Base-by-base conservation (phyloP, 2,888 invertebrate genomes). In the Sialis fuliginosa region DNA sequence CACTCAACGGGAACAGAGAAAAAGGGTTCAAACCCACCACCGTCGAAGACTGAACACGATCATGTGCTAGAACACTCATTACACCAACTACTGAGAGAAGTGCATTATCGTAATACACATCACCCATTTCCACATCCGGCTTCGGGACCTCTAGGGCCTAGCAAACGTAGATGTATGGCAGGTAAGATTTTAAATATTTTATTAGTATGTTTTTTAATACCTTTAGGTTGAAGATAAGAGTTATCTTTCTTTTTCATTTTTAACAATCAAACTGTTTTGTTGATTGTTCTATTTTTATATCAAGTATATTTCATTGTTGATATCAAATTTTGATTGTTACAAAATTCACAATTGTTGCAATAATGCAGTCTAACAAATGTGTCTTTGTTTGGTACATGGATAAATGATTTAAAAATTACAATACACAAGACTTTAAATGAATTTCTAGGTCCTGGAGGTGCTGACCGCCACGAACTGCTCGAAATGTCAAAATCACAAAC, bases 61-160 rank as follows among this genome's bases (percentile, higher is more conserved):
- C 92, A 92, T 61, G 95, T 96, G n/a, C 65, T 96, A 53, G 95
- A 96, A 61, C 96, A 96, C 62, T 93, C 93, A 0, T 67, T 96
- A 48, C 95, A 96, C 66, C 96, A 96, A 64, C 67, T 96, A 48
- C 68, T 96, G 48, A 74, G 95, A 13, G 91, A 93, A 58, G 86
- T 91, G 8, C 95, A 95, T 65, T 84, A 89, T 62, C 81, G 84
- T 58, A 90, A 92, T 65, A 86, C 90, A 5, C 89, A 90, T 67
- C 88, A 90, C 65, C 89, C 92, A 6, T 86, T 92, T 68, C 93
- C 95, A 1, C 93, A 93, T 71, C 95, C 95, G 4, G 85, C 91
- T 30, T 91, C 92, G 33, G 92, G 91, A 1, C 89, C 91, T 1
- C 71, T 95, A 10, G 95, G 95, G 0, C 86, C 92, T n/a, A 88